These are phyloP conservation scores for Phymorhynchus buccinoides DNA, from an alignment of 1,140 invertebrate species.

Conservation along the genomic window DNA sequence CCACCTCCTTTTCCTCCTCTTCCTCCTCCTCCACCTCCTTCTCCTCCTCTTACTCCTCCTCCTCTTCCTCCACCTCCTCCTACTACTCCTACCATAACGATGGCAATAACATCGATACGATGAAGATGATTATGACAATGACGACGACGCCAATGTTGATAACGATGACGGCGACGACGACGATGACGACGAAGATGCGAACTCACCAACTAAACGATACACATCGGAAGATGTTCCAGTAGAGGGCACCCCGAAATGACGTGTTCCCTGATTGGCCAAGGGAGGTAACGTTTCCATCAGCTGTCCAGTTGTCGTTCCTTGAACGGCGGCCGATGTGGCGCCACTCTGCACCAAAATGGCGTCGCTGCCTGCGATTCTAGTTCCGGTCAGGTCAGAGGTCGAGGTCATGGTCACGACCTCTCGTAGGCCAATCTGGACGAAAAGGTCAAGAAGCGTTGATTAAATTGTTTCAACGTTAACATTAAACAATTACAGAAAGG, in stretches of 20 bases:
- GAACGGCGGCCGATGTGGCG: not conserved
- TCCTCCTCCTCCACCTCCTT: too few species aligned
- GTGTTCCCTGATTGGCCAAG: slow-evolving; percentile 1
- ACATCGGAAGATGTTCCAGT: not conserved
- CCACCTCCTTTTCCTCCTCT: too few species aligned
- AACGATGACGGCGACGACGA: too few species aligned
- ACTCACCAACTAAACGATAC: slow-evolving; percentile 18
- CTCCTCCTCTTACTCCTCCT: too few species aligned
- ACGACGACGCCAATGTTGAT: too few species aligned
- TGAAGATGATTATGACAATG: too few species aligned
- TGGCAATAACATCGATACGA: too few species aligned
- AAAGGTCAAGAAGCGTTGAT: not conserved
- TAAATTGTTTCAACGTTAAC: too few species aligned
- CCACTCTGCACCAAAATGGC: slow-evolving; percentile 21
- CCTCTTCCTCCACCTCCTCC: too few species aligned
- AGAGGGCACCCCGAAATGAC: not conserved
- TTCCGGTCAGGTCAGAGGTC: slow-evolving; percentile 30
- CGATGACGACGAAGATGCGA: too few species aligned
- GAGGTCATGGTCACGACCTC: slow-evolving; percentile 23
- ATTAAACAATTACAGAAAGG: too few species aligned
- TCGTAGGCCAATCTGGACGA: not conserved
- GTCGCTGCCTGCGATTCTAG: not conserved
- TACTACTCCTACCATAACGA: too few species aligned
- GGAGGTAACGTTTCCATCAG: slow-evolving; percentile 30
- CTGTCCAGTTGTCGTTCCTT: slow-evolving; percentile 25